Conservation (phyloP, 2,797 vertebrate genomes). For the Dryobates pubescens region DNA sequence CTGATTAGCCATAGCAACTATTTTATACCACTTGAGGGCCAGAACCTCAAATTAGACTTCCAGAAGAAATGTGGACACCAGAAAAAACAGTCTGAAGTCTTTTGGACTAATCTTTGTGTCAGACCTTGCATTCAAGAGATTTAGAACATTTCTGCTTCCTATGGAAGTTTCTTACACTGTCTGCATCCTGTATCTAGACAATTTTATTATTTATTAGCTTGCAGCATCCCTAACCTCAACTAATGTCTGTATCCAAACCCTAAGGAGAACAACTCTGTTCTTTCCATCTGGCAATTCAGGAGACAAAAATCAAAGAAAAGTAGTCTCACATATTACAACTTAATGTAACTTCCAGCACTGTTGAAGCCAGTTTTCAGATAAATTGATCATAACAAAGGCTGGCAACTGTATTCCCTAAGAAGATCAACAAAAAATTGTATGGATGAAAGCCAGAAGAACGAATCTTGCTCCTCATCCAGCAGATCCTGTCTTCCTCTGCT, state of each 20-base stretch:
- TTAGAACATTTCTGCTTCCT: background rate
- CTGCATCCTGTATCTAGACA: background rate
- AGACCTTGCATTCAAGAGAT: background rate
- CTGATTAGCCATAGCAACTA: background rate
- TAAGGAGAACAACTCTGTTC: background rate
- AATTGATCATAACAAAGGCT: background rate
- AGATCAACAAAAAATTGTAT: background rate
- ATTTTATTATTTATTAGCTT: background rate
- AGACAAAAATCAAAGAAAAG: background rate
- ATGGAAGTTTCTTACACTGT: background rate
- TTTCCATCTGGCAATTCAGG: background rate
- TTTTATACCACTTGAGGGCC: background rate
- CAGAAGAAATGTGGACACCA: background rate
- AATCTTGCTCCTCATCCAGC: background rate
- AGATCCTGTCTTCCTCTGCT: background rate
- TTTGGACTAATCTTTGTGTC: background rate
- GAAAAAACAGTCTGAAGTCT: background rate
- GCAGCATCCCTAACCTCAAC: background rate
- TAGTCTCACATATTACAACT: background rate
- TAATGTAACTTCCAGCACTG: background rate
- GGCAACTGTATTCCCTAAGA: background rate
- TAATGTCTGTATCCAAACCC: background rate
- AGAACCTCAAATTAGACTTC: background rate
- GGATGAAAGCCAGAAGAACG: background rate
- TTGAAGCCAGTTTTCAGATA: background rate